Conservation (phyloP, 2,888 invertebrate species). For the Drosophila histrio region DNA sequence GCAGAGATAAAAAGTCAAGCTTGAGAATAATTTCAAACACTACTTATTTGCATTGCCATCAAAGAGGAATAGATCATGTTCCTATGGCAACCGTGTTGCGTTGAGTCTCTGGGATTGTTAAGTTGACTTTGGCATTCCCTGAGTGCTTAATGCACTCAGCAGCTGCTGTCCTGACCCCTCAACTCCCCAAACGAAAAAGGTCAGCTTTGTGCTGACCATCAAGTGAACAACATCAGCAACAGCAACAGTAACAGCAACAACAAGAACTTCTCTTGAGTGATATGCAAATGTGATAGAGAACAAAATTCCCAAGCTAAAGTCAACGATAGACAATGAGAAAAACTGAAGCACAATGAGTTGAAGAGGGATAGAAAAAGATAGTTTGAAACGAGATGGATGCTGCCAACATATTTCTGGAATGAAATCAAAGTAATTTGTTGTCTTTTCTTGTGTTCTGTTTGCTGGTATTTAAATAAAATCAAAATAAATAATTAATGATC, state of each 20-base stretch:
- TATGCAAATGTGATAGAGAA: conserved; percentile 48
- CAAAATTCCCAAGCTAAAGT: conserved; percentile 27
- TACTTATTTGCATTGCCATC: conserved; percentile 9
- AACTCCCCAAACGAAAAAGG: conserved; percentile 24
- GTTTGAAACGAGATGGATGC: background rate
- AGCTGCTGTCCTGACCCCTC: conserved; percentile 3
- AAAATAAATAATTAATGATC: conserved; percentile 52
- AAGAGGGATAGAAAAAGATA: background rate
- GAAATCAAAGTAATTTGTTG: conserved; percentile 42
- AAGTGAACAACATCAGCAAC: conserved; percentile 25
- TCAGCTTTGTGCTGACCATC: conserved; percentile 43
- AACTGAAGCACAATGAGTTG: background rate
- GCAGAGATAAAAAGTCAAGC: too few relatives aligned
- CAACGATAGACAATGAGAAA: background rate
- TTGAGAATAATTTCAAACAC: background rate
- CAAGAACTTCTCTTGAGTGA: conserved; percentile 28
- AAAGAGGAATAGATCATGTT: conserved; percentile 12
- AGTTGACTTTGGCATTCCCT: conserved; percentile 28
- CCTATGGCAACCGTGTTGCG: conserved; percentile 13
- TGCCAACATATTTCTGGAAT: conserved; percentile 6
- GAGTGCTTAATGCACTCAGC: conserved; percentile 17
- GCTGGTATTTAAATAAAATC: conserved; percentile 44
- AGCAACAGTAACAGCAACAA: background rate
- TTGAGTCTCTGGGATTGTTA: conserved; percentile 1
- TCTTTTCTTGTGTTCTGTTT: background rate